A percentile compares a stretch with the other conserved stretches of the same genome.
These are phyloP conservation scores for Papilio polyxenes DNA, from an alignment of 1,140 invertebrate species.

Conservation along the genomic window DNA sequence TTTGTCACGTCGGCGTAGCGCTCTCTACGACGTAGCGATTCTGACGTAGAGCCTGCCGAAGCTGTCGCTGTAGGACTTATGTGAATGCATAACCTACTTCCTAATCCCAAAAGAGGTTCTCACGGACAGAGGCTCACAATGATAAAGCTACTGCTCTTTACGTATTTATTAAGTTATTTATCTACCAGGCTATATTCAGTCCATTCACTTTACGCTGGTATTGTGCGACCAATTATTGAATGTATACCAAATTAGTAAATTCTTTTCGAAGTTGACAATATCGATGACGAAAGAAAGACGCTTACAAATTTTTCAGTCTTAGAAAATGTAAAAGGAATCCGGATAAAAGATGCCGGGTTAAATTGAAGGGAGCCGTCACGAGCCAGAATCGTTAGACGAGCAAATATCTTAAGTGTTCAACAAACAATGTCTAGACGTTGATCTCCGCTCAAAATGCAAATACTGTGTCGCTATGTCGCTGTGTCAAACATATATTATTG, in stretches of 20 bases:
- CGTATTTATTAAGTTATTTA: background rate
- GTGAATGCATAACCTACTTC: background rate
- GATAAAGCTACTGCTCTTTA: background rate
- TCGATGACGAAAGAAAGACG: background rate
- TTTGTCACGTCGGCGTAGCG: background rate
- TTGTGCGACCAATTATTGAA: background rate
- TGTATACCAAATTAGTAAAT: background rate
- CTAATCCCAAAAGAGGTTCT: background rate
- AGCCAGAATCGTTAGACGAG: slow-evolving; percentile 12
- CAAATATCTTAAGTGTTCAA: slow-evolving; percentile 26
- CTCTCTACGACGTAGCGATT: background rate
- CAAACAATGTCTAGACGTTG: slow-evolving; percentile 27
- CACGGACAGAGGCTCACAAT: background rate
- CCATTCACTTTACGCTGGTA: background rate
- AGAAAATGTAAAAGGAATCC: background rate
- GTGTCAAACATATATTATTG: background rate
- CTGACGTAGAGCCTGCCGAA: background rate
- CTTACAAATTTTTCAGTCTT: background rate
- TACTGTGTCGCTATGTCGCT: slow-evolving; percentile 20
- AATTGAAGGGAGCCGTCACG: slow-evolving; percentile 3
- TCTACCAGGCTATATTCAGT: background rate
- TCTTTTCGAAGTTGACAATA: background rate
- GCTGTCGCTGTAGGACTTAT: background rate
- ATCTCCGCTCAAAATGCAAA: slow-evolving; percentile 16
- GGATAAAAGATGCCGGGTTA: slow-evolving; percentile 9